These are phyloP conservation scores for Emys orbicularis DNA, from an alignment of 2,797 vertebrate genomes.

Conservation along the genomic window DNA sequence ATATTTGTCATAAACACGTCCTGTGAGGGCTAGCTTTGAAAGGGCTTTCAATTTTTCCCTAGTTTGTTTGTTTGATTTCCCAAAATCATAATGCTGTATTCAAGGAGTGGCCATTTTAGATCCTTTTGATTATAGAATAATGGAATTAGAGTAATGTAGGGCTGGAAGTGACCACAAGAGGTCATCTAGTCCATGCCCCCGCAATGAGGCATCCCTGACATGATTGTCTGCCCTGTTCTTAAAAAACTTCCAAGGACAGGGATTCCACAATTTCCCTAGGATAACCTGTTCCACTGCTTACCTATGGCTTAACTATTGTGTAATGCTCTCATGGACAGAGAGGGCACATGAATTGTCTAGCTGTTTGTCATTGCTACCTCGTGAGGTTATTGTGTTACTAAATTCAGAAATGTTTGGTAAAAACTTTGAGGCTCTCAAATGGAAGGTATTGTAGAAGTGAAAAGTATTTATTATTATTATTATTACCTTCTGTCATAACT, in stretches of 20 bases:
- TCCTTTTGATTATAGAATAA: background rate
- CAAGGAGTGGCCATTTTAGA: conserved; percentile 25
- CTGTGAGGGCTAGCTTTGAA: conserved; percentile 34
- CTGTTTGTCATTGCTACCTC: background rate
- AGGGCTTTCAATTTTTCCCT: conserved; percentile 12
- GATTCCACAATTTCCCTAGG: background rate
- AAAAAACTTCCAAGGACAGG: background rate
- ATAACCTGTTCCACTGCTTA: background rate
- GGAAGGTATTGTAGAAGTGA: background rate
- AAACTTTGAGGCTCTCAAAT: background rate
- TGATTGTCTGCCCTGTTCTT: background rate
- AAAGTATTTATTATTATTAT: background rate
- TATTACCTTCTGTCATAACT: too few relatives aligned
- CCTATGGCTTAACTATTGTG: background rate
- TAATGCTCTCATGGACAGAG: background rate
- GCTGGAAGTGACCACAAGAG: background rate
- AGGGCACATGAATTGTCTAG: background rate
- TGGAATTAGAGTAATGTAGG: too few relatives aligned
- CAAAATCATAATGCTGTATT: background rate
- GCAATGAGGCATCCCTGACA: background rate
- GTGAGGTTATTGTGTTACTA: background rate
- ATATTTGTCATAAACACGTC: conserved; percentile 3
- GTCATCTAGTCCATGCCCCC: background rate
- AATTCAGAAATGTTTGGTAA: background rate
- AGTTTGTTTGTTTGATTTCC: conserved; percentile 12